A percentile compares a stretch with the other conserved stretches of the same genome.
These are phyloP conservation scores for Oreocharis arfaki DNA, from an alignment of 2,113 vertebrate genomes.

Conservation along the genomic window DNA sequence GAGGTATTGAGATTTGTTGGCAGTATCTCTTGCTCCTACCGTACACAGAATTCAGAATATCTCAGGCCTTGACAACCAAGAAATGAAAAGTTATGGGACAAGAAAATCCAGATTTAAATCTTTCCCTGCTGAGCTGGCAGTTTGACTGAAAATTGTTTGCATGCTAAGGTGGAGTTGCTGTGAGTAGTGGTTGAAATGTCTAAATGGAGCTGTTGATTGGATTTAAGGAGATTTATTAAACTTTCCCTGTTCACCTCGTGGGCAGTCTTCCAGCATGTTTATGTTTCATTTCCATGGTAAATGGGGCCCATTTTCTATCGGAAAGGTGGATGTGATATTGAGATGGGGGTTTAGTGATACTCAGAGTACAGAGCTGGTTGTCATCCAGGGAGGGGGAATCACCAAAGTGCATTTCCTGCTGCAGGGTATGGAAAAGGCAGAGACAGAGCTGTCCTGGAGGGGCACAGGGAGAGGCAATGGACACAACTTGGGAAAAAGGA, in stretches of 20 bases:
- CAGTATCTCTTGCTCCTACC: not conserved
- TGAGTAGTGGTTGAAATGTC: not conserved
- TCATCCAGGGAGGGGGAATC: not conserved
- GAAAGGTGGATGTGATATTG: not conserved
- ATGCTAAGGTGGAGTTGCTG: not conserved
- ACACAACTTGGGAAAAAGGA: not conserved
- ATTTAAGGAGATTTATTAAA: not conserved
- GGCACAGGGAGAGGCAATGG: not conserved
- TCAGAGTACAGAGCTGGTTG: not conserved
- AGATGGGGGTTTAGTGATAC: not conserved
- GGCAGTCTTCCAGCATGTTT: not conserved
- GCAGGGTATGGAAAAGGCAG: not conserved
- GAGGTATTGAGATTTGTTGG: not conserved
- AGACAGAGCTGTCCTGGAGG: not conserved
- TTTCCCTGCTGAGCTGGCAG: conserved; percentile 47
- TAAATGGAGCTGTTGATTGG: not conserved
- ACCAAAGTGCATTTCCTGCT: not conserved
- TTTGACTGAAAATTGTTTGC: conserved; percentile 1
- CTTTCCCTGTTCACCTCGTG: not conserved
- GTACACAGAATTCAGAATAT: not conserved
- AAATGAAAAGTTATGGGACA: conserved; percentile 38
- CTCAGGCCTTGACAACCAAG: conserved; percentile 42
- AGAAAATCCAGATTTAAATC: conserved; percentile 56
- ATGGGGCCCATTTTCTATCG: not conserved
- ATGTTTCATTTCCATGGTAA: not conserved